These are phyloP conservation scores for Atherix ibis DNA, from an alignment of 2,888 invertebrate genomes.

Conservation along the genomic window DNA sequence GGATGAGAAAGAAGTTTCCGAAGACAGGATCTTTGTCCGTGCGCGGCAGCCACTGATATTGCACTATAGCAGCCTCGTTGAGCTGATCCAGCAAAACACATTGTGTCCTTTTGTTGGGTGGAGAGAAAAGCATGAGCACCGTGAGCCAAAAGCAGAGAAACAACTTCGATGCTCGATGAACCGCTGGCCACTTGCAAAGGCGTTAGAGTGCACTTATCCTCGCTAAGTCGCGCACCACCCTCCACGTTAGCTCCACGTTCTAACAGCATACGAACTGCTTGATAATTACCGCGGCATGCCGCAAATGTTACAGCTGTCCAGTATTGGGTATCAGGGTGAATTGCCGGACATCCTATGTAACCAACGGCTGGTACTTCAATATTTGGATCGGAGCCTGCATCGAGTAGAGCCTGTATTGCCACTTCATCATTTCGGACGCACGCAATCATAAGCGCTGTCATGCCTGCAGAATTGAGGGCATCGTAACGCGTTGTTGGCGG, in stretches of 20 bases:
- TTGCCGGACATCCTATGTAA: conserved; percentile 33
- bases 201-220: conserved; percentile 74
- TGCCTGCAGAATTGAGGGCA: conserved; percentile 60
- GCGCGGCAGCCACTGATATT: conserved; percentile 77
- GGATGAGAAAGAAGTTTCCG: conserved; percentile 65
- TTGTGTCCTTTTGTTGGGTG: conserved; percentile 64
- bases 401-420: conserved; percentile 55
- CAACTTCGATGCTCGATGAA: conserved; percentile 63
- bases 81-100: conserved; percentile 73
- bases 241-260: conserved; percentile 73
- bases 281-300: conserved; percentile 38
- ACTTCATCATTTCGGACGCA: conserved; percentile 65
- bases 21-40: conserved; percentile 65
- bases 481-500: conserved; percentile 56
- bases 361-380: conserved; percentile 49
- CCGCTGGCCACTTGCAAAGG: conserved; percentile 79
- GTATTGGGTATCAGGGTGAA: conserved; percentile 53
- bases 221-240: conserved; percentile 66
- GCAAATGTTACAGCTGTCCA: conserved; percentile 87
- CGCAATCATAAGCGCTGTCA: conserved; percentile 72
- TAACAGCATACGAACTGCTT: conserved; percentile 51
- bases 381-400: conserved; percentile 70
- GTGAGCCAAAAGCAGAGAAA: conserved; percentile 60
- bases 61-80: conserved; percentile 79
- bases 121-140: conserved; percentile 81